Evolutionary conservation across 2,113 vertebrate species (phyloP), one percentile per base, ranked within the genome.

Genomic region (Perca fluviatilis): DNA sequence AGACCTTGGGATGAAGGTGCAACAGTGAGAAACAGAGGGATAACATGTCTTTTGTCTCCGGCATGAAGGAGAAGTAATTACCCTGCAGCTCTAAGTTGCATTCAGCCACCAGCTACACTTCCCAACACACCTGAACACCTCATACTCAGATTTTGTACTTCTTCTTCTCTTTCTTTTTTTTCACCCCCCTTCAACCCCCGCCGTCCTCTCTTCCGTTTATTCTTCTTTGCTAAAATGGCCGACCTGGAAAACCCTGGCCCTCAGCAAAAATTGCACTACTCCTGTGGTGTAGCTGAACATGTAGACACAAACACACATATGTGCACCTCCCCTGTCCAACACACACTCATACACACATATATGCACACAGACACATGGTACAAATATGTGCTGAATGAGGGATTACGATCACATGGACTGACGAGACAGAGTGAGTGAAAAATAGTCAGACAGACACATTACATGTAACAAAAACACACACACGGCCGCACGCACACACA

Each of bases 211-310:
- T 82, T 80, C 87, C 66, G 49, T 90, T 78, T 84, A 79, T 86
- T 78, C 74, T 67, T 89, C 86, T 84, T 67, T 79, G 60, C 85
- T 93, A 94, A 94, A 93, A 94, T 94, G 93, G 93, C 93, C 86
- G 92, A 86, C 92, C 81, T 88, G 88, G 79, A 93, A 94, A 93
- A 93, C 90, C 82, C 84, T 88, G 89, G 86, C 86, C 88, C 90
- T 93, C 89, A 93, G 92, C 90, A 94, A 90, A 93, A 89, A 90
- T 86, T 16, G 14, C 82, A 82, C 63, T 77, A 77, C 84, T 90
- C 87, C 86, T 90, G 89, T 84, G 79, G 91, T 77, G 91, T 75
- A 57, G 78, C 85, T 75, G 78, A 90, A 82, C 85, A 79, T 69
- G 74, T 72, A 76, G 74, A 80, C 79, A 65, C 66, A 58, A 10